A percentile compares a stretch with the other conserved stretches of the same genome.
These are phyloP conservation scores for Isichthys henryi DNA, from an alignment of 2,113 vertebrate species.

Conservation along the genomic window DNA sequence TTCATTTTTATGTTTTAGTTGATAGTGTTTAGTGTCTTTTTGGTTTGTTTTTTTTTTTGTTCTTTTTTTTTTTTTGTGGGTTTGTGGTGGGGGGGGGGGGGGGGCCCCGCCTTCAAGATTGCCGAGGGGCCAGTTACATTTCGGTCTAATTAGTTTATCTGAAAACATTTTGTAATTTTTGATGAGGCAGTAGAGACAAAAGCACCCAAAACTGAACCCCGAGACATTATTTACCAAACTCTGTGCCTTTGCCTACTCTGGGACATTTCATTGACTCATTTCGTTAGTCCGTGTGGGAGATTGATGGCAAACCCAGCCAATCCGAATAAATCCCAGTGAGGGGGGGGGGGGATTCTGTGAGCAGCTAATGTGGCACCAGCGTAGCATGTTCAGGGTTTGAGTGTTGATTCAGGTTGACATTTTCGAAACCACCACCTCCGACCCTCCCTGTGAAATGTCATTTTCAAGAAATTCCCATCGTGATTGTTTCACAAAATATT, in stretches of 20 bases:
- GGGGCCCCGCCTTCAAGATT: neutral
- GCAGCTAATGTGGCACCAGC: neutral
- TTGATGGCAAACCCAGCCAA: neutral
- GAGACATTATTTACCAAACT: neutral
- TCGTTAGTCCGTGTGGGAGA: neutral
- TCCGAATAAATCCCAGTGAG: neutral
- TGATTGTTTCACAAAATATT: neutral
- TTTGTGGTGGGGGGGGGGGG: neutral
- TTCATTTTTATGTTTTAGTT: no score
- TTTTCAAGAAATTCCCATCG: neutral
- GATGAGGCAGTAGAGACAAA: neutral
- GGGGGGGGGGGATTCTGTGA: neutral
- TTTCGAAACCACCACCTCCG: neutral
- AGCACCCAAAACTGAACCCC: neutral
- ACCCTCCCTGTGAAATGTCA: neutral
- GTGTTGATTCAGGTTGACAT: neutral
- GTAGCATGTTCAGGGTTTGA: neutral
- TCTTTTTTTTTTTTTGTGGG: no score
- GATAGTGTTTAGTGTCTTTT: no score
- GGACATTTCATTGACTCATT: neutral
- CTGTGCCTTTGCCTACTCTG: neutral
- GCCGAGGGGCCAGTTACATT: neutral
- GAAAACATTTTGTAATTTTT: slow-evolving; percentile 1
- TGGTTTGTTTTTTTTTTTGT: no score
- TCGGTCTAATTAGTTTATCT: neutral